Evolutionary conservation across 2,888 invertebrate species (phyloP).

Genomic region (Toxonevra muliebris): DNA sequence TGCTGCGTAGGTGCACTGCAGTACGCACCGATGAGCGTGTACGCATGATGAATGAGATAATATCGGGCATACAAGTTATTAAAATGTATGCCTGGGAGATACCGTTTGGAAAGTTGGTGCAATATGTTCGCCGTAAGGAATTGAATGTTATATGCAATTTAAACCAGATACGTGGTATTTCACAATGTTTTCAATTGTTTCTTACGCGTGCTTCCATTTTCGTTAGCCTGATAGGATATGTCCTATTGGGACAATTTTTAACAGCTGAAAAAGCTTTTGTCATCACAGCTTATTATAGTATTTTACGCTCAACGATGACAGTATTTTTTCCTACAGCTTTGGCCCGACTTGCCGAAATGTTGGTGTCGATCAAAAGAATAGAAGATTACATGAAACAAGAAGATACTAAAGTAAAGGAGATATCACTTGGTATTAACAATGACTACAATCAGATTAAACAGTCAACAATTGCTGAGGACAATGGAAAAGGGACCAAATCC

Average conservation of each 20-base stretch:
- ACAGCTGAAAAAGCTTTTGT: slow-evolving; percentile 88
- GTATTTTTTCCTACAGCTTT: slow-evolving; percentile 84
- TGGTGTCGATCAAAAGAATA: slow-evolving; percentile 69
- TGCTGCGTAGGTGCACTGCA: slow-evolving; percentile 80
- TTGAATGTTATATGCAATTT: slow-evolving; percentile 75
- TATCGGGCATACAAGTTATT: slow-evolving; percentile 88
- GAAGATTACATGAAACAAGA: slow-evolving; percentile 72
- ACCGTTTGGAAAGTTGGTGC: slow-evolving; percentile 82
- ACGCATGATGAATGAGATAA: slow-evolving; percentile 89
- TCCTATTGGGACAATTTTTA: slow-evolving; percentile 75
- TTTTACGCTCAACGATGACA: slow-evolving; percentile 84
- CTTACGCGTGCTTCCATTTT: slow-evolving; percentile 88
- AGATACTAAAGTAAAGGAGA: slow-evolving; percentile 63
- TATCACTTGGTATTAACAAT: slow-evolving; percentile 45
- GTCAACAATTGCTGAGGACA: slow-evolving; percentile 46
- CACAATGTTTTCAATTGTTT: slow-evolving; percentile 86
- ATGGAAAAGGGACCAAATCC: slow-evolving; percentile 39
- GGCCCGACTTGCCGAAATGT: slow-evolving; percentile 71
- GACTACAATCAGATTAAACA: slow-evolving; percentile 10
- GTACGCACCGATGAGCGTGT: slow-evolving; percentile 88
- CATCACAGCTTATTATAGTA: slow-evolving; percentile 86
- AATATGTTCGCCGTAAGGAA: slow-evolving; percentile 69
- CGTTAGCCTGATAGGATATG: slow-evolving; percentile 81
- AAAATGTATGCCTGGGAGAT: slow-evolving; percentile 98
- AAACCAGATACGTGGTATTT: slow-evolving; percentile 78